Conservation (phyloP, 2,113 vertebrate species). For the Sylvietta virens region DNA sequence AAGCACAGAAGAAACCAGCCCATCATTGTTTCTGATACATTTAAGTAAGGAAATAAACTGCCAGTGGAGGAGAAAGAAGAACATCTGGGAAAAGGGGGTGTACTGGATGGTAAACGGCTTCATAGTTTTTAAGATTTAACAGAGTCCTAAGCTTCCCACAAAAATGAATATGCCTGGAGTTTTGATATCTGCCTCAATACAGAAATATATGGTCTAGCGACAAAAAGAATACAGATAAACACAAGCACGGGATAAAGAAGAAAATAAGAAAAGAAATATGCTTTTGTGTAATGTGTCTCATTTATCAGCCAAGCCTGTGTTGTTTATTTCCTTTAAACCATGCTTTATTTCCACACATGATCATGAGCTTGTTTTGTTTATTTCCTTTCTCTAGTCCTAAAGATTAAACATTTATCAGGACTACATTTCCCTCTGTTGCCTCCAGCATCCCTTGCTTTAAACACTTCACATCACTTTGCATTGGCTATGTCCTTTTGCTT, state of each 20-base stretch:
- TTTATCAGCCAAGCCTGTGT: background rate
- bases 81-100: background rate
- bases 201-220: background rate
- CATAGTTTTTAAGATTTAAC: background rate
- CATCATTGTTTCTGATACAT: background rate
- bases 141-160: background rate
- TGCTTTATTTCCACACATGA: background rate
- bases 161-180: background rate
- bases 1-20: background rate
- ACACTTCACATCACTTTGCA: background rate
- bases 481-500: background rate
- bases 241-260: background rate
- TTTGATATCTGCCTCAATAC: background rate
- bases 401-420: slow-evolving; percentile 29
- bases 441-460: slow-evolving; percentile 10
- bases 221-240: background rate
- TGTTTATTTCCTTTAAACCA: background rate
- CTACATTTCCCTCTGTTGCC: background rate
- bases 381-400: background rate
- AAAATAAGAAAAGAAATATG: background rate
- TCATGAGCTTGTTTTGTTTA: background rate
- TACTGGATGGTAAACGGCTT: background rate
- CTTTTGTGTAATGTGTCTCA: background rate
- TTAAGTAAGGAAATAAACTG: background rate
- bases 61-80: background rate